A percentile compares a stretch with the other conserved stretches of the same genome.
Evolutionary conservation across 1,140 invertebrate genomes (phyloP).

Genomic region (Pristionchus pacificus): DNA sequence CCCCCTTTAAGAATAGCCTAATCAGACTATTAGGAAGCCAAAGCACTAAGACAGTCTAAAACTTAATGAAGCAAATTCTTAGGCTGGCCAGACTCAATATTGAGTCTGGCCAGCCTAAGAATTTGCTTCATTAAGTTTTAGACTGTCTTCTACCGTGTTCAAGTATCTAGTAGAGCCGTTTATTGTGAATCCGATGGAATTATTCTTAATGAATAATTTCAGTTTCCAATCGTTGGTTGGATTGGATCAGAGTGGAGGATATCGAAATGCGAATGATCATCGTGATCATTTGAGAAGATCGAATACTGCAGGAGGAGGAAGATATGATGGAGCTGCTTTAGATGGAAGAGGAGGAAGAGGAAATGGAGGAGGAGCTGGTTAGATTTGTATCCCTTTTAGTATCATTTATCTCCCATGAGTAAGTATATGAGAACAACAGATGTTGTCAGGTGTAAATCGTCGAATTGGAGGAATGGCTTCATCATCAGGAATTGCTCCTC

Average conservation of each 20-base stretch:
- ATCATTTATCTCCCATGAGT: too few relatives aligned
- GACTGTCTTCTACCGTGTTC: too few relatives aligned
- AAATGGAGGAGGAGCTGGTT: conserved; percentile 5
- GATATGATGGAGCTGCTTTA: conserved; percentile 9
- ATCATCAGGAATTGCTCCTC: conserved; percentile 15
- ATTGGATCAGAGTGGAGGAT: conserved; percentile 6
- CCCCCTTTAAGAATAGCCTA: too few relatives aligned
- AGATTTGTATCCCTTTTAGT: background rate
- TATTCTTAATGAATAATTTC: background rate
- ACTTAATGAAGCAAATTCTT: too few relatives aligned
- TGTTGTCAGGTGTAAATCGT: background rate
- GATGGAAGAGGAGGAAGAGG: conserved; percentile 4
- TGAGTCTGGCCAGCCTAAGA: too few relatives aligned
- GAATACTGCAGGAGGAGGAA: conserved; percentile 12
- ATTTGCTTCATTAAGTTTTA: too few relatives aligned
- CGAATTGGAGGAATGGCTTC: conserved; percentile 4
- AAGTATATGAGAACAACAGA: too few relatives aligned
- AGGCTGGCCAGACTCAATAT: too few relatives aligned
- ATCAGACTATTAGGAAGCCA: too few relatives aligned
- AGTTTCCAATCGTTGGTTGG: conserved; percentile 18
- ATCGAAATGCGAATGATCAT: conserved; percentile 11
- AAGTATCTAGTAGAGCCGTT: too few relatives aligned
- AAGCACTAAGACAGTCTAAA: too few relatives aligned
- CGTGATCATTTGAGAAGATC: conserved; percentile 1
- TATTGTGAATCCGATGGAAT: too few relatives aligned